Conservation (phyloP, 2,113 vertebrate genomes). For the Tragelaphus buxtoni region DNA sequence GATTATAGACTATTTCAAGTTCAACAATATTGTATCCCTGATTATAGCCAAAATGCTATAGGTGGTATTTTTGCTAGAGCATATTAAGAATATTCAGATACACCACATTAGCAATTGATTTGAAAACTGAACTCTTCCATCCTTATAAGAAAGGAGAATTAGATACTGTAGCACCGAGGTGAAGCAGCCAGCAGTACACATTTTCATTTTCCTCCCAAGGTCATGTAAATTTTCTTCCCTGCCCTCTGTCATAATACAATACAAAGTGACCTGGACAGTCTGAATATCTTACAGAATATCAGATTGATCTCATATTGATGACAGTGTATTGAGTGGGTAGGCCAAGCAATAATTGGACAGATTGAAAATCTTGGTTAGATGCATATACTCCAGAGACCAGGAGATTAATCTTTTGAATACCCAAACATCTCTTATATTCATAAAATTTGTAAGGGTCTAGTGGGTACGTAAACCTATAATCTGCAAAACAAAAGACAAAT, state of each 20-base stretch:
- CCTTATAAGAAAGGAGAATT: not conserved
- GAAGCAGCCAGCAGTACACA: not conserved
- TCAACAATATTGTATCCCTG: not conserved
- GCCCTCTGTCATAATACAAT: not conserved
- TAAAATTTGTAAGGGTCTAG: not conserved
- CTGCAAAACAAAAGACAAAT: not conserved
- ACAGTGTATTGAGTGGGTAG: not conserved
- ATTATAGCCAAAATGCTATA: not conserved
- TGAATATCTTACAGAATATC: not conserved
- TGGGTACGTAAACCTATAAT: not conserved
- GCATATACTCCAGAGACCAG: not conserved
- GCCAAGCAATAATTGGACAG: not conserved
- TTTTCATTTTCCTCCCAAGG: not conserved
- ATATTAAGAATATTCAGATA: not conserved
- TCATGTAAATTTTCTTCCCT: not conserved
- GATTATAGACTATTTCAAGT: not conserved
- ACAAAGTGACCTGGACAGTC: not conserved
- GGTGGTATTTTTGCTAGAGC: not conserved
- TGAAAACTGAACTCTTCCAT: not conserved
- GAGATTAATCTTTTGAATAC: not conserved
- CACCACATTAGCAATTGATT: not conserved
- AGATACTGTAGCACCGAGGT: not conserved
- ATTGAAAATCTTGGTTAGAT: not conserved
- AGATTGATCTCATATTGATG: not conserved
- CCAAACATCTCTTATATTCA: not conserved